Base-by-base conservation (phyloP, 2,113 vertebrate species). In the Centrocercus urophasianus region DNA sequence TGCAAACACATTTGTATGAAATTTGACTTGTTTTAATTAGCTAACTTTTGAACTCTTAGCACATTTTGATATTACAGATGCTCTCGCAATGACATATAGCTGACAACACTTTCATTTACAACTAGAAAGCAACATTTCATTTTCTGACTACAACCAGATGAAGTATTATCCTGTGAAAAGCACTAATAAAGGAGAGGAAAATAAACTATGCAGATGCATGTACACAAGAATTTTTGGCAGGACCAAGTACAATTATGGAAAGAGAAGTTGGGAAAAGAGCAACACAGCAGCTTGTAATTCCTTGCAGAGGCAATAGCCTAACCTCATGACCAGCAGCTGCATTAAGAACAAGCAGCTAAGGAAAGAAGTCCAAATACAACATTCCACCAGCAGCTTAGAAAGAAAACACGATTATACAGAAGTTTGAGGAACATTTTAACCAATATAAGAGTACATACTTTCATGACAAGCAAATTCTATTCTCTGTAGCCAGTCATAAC, bases 181-280 rank as follows among this genome's bases (percentile, higher is more conserved):
- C 38, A 61, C 36, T 65, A 50, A 5, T 66, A 70, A 81, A 88
- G 54, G 15, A 11, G 40, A 13, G 42, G 21, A n/a, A 56, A 40
- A n/a, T 16, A 56, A 61, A 15, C 8, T 28, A 50, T 47, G 17
- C 8, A 83, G 30, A 25, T 67, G 10, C 8, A 71, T 0, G 0
- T 78, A 73, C 12, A 63, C 27, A 83, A 63, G 4, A 52, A 38
- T 36, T 47, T 75, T 64, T 76, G 50, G 22, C 43, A 36, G 27
- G 28, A 11, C 8, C 25, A 63, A 75, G 48, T 28, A 84, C 30
- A 76, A 73, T 56, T 8, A 2, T 7, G 20, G n/a, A 60, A 88
- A 74, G 15, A 18, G 43, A 64, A 64, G 36, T 11, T 3, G 60
- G 25, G 38, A 76, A 59, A 66, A 47, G 6, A 52, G 24, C 63